Conservation (phyloP, 2,888 invertebrate genomes). For the Volucella inanis region DNA sequence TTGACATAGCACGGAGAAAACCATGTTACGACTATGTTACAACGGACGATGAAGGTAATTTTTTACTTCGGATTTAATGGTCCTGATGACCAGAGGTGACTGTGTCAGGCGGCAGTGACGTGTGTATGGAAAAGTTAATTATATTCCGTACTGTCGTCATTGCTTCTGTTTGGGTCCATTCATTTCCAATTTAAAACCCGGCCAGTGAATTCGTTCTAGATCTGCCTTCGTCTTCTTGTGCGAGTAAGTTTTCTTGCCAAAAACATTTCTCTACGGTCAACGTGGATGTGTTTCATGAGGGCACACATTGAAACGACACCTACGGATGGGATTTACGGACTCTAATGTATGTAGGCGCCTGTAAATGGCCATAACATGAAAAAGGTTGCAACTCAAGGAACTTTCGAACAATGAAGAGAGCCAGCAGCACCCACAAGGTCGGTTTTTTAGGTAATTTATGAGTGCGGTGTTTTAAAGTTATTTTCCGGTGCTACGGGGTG, state of each 20-base stretch:
- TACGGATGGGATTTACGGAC: background rate
- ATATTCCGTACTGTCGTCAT: slow-evolving; percentile 18
- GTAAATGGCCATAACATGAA: slow-evolving; percentile 56
- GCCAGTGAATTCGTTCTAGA: slow-evolving; percentile 37
- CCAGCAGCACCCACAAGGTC: background rate
- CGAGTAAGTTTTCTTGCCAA: slow-evolving; percentile 33
- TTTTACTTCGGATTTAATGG: slow-evolving; percentile 15
- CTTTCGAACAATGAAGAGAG: slow-evolving; percentile 51
- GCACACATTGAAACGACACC: slow-evolving; percentile 36
- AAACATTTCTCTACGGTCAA: slow-evolving; percentile 30
- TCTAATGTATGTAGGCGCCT: slow-evolving; percentile 43
- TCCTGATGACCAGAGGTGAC: slow-evolving; percentile 36
- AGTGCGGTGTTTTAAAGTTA: slow-evolving; percentile 28
- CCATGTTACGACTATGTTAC: slow-evolving; percentile 12
- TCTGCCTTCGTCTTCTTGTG: slow-evolving; percentile 54
- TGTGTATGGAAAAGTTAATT: slow-evolving; percentile 43
- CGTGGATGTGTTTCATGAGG: background rate
- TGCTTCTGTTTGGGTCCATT: background rate
- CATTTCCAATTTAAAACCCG: slow-evolving; percentile 9
- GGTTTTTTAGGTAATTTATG: slow-evolving; percentile 41
- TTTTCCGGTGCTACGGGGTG: too few species aligned
- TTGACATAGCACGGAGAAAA: background rate
- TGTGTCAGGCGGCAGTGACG: background rate
- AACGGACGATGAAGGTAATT: slow-evolving; percentile 33
- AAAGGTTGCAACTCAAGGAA: slow-evolving; percentile 54